These are phyloP conservation scores for Nycteola revayana DNA, from an alignment of 2,888 invertebrate genomes.

Conservation along the genomic window DNA sequence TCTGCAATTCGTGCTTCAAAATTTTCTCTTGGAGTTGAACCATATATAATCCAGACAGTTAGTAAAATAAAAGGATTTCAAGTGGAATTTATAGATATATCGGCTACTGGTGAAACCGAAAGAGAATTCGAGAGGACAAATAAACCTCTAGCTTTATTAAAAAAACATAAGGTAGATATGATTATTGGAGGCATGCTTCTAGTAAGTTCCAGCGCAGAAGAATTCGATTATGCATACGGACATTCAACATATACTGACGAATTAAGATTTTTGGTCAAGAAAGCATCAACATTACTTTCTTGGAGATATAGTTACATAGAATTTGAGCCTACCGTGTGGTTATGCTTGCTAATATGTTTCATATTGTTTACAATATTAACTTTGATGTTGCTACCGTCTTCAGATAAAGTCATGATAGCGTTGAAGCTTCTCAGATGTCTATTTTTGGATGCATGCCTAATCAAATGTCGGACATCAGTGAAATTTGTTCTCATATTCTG, in stretches of 20 bases:
- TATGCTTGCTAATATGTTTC: conserved; percentile 16
- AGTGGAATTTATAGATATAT: conserved; percentile 40
- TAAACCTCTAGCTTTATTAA: conserved; percentile 3
- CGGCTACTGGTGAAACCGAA: conserved; percentile 42
- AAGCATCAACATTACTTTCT: conserved; percentile 6
- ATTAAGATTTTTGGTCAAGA: conserved; percentile 19
- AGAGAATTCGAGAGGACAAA: background rate
- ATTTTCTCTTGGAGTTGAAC: conserved; percentile 35
- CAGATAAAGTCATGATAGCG: conserved; percentile 16
- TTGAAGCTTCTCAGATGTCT: conserved; percentile 14
- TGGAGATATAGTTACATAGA: conserved; percentile 33
- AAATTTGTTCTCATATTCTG: conserved; percentile 38
- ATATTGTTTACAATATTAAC: conserved; percentile 12
- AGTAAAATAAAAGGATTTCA: conserved; percentile 43
- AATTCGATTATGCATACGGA: conserved; percentile 15
- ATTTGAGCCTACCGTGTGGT: conserved; percentile 24
- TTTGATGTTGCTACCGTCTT: conserved; percentile 9
- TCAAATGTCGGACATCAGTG: conserved; percentile 14
- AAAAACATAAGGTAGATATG: conserved; percentile 19
- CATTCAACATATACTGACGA: conserved; percentile 22
- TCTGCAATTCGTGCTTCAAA: conserved; percentile 3
- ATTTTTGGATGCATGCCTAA: conserved; percentile 11
- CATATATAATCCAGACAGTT: conserved; percentile 41
- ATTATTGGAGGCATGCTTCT: conserved; percentile 19
- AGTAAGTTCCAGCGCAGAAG: conserved; percentile 15